Percentiles rank a stretch among this genome's conserved stretches.
Evolutionary conservation across 2,888 invertebrate species (phyloP).

Genomic region (Steromphala cineraria): DNA sequence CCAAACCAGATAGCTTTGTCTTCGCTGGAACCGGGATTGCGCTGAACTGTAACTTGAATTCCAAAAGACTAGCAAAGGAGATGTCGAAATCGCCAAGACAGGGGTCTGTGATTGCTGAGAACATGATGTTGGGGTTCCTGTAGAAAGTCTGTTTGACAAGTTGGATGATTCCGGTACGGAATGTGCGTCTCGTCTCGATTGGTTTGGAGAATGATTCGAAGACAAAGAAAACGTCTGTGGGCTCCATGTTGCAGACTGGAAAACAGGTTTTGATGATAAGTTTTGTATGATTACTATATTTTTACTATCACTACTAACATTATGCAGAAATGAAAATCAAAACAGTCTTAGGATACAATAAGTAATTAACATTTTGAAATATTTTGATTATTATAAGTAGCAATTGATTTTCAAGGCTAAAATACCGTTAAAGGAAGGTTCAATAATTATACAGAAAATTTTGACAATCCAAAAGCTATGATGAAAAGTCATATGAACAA

Average conservation of each 20-base stretch:
- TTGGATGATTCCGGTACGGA: background rate
- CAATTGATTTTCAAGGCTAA: no score
- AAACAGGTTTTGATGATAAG: background rate
- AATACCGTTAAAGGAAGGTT: no score
- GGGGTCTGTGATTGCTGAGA: constrained; percentile 10
- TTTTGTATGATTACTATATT: no score
- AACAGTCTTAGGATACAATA: no score
- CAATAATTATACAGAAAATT: no score
- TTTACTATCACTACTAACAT: no score
- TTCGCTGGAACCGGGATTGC: background rate
- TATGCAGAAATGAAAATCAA: no score
- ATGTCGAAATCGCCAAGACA: background rate
- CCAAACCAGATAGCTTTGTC: background rate
- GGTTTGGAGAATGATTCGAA: background rate
- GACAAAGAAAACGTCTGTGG: background rate
- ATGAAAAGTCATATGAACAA: no score
- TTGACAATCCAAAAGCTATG: no score
- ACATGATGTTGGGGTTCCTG: background rate
- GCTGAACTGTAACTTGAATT: background rate
- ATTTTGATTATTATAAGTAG: no score
- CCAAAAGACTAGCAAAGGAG: background rate
- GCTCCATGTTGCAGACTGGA: constrained; percentile 4
- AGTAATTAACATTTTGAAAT: no score
- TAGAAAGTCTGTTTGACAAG: background rate
- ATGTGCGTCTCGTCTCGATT: background rate